phyloP scores from a whole-genome alignment of 2,113 vertebrate genomes.

The Pseudopipra pipra region DNA sequence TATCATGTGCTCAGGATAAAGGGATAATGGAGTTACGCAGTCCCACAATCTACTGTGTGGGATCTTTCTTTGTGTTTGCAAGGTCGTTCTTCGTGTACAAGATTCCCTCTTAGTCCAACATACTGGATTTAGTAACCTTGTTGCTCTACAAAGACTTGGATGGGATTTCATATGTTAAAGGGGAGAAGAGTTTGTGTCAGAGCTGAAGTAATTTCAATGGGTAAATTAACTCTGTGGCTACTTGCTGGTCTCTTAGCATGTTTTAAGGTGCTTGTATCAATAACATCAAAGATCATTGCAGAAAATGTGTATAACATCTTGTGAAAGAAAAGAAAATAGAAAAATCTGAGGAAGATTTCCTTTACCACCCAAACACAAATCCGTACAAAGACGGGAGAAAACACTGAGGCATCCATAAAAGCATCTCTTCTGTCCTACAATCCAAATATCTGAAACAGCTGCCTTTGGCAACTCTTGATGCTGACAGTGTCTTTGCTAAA shows the following conservation, averaged over 20 bases:
- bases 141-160: background rate
- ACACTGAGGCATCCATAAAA: background rate
- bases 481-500: background rate
- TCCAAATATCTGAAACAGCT: background rate
- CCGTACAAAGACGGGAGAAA: background rate
- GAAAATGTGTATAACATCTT: background rate
- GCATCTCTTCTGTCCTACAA: background rate
- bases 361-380: background rate
- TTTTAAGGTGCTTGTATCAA: background rate
- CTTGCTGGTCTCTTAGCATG: background rate
- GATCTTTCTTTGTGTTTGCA: background rate
- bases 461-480: background rate
- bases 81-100: background rate
- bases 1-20: background rate
- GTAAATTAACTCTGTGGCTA: background rate
- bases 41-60: background rate
- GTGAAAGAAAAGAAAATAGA: background rate
- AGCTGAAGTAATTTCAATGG: background rate
- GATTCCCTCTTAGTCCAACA: background rate
- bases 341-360: background rate
- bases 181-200: background rate
- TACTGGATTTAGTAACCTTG: rapidly evolving
- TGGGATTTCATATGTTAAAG: background rate
- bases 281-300: background rate
- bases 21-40: background rate